These are phyloP conservation scores for Carabus problematicus DNA, from an alignment of 2,888 invertebrate species.

Conservation along the genomic window DNA sequence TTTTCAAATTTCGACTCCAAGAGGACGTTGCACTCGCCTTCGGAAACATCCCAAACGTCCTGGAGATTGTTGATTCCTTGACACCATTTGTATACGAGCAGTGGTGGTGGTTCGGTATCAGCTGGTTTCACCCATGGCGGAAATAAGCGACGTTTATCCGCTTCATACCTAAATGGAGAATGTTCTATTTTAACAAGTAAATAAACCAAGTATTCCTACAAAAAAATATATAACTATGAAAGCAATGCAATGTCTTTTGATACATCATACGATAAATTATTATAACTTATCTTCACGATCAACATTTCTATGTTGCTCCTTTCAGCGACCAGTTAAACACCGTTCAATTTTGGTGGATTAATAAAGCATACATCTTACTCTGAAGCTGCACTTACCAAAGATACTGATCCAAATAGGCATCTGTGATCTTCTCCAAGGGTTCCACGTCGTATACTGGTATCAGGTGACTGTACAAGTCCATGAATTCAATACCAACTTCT, in stretches of 20 bases:
- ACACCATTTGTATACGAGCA: constrained; percentile 97
- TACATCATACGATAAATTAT: constrained; percentile 19
- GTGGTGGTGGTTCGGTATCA: constrained; percentile 94
- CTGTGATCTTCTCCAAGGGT: constrained; percentile 98
- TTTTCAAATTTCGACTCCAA: constrained; percentile 98
- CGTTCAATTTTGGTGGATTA: constrained; percentile 15
- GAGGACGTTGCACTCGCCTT: constrained; percentile 98
- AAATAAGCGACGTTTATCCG: constrained; percentile 94
- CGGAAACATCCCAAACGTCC: constrained; percentile 98
- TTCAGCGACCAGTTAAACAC: constrained; percentile 21
- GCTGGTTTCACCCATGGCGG: constrained; percentile 99
- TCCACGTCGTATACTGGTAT: constrained; percentile 99
- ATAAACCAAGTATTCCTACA: no score
- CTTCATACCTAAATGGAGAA: constrained; percentile 73
- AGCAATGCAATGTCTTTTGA: not conserved
- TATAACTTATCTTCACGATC: not conserved
- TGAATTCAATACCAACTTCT: constrained; percentile 99
- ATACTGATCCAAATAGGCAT: constrained; percentile 99
- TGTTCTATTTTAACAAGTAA: not conserved
- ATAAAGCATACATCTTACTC: not conserved
- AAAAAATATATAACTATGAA: no score
- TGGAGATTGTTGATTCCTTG: constrained; percentile 97
- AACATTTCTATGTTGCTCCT: not conserved
- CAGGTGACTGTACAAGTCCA: constrained; percentile 98
- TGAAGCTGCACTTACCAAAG: constrained; percentile 70